Base-by-base conservation (phyloP, 2,113 vertebrate genomes). In the Tetrax tetrax region DNA sequence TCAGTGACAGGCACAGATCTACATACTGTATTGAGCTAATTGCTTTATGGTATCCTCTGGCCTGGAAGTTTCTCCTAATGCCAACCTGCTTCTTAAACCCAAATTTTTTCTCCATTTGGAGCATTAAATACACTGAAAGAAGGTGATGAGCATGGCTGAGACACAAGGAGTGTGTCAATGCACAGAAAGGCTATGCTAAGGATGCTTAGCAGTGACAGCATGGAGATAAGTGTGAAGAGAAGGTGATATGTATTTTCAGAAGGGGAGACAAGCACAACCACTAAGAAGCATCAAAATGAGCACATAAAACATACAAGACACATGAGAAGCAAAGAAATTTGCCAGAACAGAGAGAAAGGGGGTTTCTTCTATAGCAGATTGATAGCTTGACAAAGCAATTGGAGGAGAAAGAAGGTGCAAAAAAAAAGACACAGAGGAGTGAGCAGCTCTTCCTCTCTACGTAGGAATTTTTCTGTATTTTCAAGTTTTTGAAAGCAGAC, bases 351-450 rank as follows among this genome's bases (percentile, higher is more conserved):
- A 92, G 38, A 92, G 78, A 79, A 78, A 84, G 66, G 89, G 33
- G 27, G 50, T 35, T 90, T 83, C 37, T 95, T 86, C 89, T 69
- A 21, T 77, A 71, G 71, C 63, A 90, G 88, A 61, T 72, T 16
- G 8, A 77, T 71, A 81, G 80, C 91, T 91, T 97, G 77, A 86
- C 69, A 91, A 89, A 78, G 64, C 50, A 83, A 72, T 83, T 59
- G 80, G 76, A 93, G 43, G 41, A 77, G 80, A 79, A 93, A 90
- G 89, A 86, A 86, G 65, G 64, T 89, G 43, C 38, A 82, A 93
- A 94, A 89, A 94, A 89, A 45, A 70, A 93, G 38, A 65, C n/a
- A 57, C 18, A 85, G 38, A 88, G 50, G 29, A 76, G 37, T 6
- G n/a, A 88, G 71, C 83, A 75, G 83, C 29, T 78, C 65, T 82